Percentiles rank a stretch among this genome's conserved stretches.
These are phyloP conservation scores for Phrynocephalus guinanensis DNA, from an alignment of 2,797 vertebrate species.

Conservation along the genomic window DNA sequence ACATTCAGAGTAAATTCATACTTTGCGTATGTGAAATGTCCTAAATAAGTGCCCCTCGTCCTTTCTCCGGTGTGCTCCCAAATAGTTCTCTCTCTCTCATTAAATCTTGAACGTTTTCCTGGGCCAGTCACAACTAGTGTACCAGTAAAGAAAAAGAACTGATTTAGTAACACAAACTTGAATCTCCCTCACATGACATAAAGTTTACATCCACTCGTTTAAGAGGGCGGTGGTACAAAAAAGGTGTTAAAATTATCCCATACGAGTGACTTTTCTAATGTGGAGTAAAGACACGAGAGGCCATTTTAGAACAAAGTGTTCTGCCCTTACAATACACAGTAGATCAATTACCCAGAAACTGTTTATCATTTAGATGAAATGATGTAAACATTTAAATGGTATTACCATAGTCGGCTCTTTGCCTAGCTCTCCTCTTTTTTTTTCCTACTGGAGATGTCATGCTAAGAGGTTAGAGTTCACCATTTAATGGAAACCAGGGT, in stretches of 20 bases:
- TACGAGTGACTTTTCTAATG: slow-evolving; percentile 63
- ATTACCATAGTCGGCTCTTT: slow-evolving; percentile 51
- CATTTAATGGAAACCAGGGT: neutral
- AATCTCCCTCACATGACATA: slow-evolving; percentile 53
- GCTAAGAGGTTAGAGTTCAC: slow-evolving; percentile 24
- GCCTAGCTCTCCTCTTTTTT: slow-evolving; percentile 37
- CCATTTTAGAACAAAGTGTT: slow-evolving; percentile 71
- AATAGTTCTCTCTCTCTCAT: neutral
- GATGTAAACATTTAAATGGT: slow-evolving; percentile 68
- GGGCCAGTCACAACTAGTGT: too few relatives aligned
- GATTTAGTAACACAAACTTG: slow-evolving; percentile 58
- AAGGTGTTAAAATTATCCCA: slow-evolving; percentile 55
- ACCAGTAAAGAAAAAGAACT: slow-evolving; percentile 23
- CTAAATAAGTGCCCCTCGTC: neutral
- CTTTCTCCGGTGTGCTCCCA: neutral
- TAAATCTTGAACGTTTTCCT: neutral
- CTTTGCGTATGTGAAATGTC: neutral
- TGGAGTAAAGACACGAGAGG: slow-evolving; percentile 61
- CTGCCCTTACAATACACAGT: slow-evolving; percentile 52
- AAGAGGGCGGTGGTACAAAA: slow-evolving; percentile 56
- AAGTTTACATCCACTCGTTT: slow-evolving; percentile 57
- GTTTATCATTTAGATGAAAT: slow-evolving; percentile 62
- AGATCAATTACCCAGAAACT: slow-evolving; percentile 63
- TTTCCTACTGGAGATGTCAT: slow-evolving; percentile 5
- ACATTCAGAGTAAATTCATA: neutral